Evolutionary conservation across 2,797 vertebrate species (phyloP).

Genomic region (Anomalospiza imberbis): DNA sequence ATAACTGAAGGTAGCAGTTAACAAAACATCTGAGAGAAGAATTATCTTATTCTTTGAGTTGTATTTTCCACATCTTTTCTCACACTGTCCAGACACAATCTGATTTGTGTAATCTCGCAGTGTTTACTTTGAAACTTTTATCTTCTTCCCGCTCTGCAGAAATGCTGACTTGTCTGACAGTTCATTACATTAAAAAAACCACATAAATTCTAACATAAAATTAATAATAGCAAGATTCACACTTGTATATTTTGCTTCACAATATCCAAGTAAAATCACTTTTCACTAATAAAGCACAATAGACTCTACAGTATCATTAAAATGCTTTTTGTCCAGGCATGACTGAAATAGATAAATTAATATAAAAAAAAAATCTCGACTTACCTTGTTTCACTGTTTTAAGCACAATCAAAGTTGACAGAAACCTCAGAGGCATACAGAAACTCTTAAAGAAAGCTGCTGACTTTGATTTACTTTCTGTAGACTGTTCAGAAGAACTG

Average conservation of each 20-base stretch:
- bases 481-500: conserved; percentile 11
- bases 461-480: conserved; percentile 62
- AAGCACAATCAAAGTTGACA: conserved; percentile 85
- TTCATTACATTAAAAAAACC: background rate
- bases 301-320: background rate
- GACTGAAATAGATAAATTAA: background rate
- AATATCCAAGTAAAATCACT: background rate
- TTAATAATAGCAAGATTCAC: background rate
- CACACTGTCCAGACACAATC: background rate
- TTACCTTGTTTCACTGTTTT: conserved; percentile 88
- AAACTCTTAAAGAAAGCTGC: conserved; percentile 80
- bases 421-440: conserved; percentile 78
- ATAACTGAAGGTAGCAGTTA: background rate
- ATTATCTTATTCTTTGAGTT: background rate
- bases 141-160: background rate
- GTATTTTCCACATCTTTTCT: background rate
- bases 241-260: background rate
- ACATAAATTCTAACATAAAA: background rate
- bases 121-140: background rate
- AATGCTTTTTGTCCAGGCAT: background rate
- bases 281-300: background rate
- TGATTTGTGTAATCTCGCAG: background rate
- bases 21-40: background rate
- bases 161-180: background rate
- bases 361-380: background rate